phyloP scores from a whole-genome alignment of 2,888 invertebrate species.

The Yponomeuta malinellus region DNA sequence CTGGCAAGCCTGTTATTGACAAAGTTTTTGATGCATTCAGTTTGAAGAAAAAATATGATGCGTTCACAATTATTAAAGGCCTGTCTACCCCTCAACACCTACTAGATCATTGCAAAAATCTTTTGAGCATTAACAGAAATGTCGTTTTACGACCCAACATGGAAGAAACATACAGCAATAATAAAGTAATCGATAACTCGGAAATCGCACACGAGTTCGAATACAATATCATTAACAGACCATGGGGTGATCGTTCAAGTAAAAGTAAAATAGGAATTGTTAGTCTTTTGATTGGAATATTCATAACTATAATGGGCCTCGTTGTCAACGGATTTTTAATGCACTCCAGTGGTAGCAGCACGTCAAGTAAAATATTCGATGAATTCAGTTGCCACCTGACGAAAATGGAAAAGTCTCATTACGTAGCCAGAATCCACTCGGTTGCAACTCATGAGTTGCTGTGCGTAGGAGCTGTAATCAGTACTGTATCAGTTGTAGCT shows the following conservation, averaged over 20 bases:
- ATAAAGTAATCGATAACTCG: slow-evolving; percentile 37
- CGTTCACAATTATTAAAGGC: not conserved
- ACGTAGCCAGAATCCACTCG: slow-evolving; percentile 52
- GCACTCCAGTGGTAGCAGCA: slow-evolving; percentile 37
- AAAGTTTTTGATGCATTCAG: not conserved
- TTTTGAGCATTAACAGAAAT: not conserved
- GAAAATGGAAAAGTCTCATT: slow-evolving; percentile 44
- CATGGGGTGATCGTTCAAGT: slow-evolving; percentile 57
- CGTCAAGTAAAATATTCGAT: not conserved
- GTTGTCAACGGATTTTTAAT: slow-evolving; percentile 44
- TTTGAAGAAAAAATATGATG: not conserved
- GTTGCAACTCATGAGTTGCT: slow-evolving; percentile 43
- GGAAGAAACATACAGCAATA: slow-evolving; percentile 34
- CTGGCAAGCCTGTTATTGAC: not conserved
- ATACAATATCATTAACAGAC: slow-evolving; percentile 50
- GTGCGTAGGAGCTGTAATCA: slow-evolving; percentile 56
- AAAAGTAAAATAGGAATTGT: slow-evolving; percentile 51
- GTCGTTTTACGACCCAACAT: slow-evolving; percentile 20
- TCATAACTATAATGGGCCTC: slow-evolving; percentile 38
- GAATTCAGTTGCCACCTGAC: slow-evolving; percentile 40
- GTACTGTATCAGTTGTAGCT: slow-evolving; percentile 43
- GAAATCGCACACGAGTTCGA: slow-evolving; percentile 34
- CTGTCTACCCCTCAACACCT: not conserved
- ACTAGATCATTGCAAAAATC: not conserved
- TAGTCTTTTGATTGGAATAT: slow-evolving; percentile 43